phyloP scores from a whole-genome alignment of 2,888 invertebrate species.

The Clitarchus hookeri region DNA sequence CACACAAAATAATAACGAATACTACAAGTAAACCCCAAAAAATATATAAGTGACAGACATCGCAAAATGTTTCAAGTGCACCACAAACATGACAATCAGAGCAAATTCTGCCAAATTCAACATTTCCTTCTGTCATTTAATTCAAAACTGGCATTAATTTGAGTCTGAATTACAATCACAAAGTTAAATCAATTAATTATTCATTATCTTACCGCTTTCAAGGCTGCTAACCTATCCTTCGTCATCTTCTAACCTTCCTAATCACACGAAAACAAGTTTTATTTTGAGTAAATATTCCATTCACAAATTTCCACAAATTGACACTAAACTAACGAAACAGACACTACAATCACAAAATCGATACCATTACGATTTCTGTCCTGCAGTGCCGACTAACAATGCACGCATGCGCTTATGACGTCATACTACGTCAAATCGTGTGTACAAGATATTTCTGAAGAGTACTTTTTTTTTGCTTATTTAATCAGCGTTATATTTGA shows the following conservation, averaged over 20 bases:
- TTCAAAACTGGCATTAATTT: not conserved
- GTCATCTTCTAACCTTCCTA: conserved; percentile 74
- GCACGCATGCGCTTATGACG: conserved; percentile 60
- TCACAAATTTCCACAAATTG: conserved; percentile 74
- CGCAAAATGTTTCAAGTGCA: not conserved
- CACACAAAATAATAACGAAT: not conserved
- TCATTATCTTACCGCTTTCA: conserved; percentile 79
- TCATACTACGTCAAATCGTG: conserved; percentile 46
- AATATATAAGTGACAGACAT: not conserved
- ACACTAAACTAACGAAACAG: conserved; percentile 72
- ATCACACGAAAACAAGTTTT: conserved; percentile 69
- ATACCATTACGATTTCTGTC: conserved; percentile 69
- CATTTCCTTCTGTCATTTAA: not conserved
- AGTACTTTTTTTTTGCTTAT: no score
- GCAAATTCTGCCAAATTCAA: not conserved
- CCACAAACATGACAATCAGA: not conserved
- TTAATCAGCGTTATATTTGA: no score
- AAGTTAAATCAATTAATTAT: not conserved
- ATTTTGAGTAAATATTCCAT: conserved; percentile 76
- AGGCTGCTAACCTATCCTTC: conserved; percentile 96
- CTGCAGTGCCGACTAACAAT: conserved; percentile 58
- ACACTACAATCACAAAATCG: conserved; percentile 80
- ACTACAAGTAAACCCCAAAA: not conserved
- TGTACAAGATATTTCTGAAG: not conserved
- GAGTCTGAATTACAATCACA: not conserved